phyloP scores from a whole-genome alignment of 2,888 invertebrate species.

The Acheta domesticus region DNA sequence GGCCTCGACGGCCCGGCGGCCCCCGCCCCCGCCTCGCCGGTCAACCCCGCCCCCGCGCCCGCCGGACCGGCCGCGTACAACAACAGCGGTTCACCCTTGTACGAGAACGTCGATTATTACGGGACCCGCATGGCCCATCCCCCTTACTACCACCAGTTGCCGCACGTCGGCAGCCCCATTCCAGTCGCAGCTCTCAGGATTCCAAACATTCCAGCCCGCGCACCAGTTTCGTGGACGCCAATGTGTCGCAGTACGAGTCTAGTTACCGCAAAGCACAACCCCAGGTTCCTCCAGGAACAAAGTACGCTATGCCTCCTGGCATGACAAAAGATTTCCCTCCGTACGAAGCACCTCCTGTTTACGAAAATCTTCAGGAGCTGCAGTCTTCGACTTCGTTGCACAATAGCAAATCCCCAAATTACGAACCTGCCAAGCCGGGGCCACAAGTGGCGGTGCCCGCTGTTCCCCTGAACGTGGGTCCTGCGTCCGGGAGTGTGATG shows the following conservation, averaged over 20 bases:
- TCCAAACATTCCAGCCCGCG: constrained; percentile 52
- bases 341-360: constrained; percentile 57
- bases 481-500: background rate
- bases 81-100: constrained; percentile 56
- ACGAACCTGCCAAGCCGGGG: constrained; percentile 51
- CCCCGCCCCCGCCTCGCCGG: constrained; percentile 49
- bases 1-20: constrained; percentile 27
- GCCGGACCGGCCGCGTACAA: constrained; percentile 37
- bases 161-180: constrained; percentile 44
- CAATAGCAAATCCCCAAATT: constrained; percentile 30
- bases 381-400: constrained; percentile 37
- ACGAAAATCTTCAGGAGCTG: constrained; percentile 61
- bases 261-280: constrained; percentile 74
- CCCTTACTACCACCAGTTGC: constrained; percentile 61
- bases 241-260: constrained; percentile 53
- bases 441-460: constrained; percentile 49
- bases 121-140: constrained; percentile 55
- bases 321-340: constrained; percentile 45
- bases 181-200: constrained; percentile 49
- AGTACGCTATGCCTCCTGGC: constrained; percentile 19
- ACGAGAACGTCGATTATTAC: constrained; percentile 82
- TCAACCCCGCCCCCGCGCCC: constrained; percentile 45
- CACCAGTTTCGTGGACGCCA: constrained; percentile 46
- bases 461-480: constrained; percentile 21
- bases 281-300: constrained; percentile 65